Evolutionary conservation across 2,888 invertebrate species (phyloP).

Genomic region (Thereva unica): DNA sequence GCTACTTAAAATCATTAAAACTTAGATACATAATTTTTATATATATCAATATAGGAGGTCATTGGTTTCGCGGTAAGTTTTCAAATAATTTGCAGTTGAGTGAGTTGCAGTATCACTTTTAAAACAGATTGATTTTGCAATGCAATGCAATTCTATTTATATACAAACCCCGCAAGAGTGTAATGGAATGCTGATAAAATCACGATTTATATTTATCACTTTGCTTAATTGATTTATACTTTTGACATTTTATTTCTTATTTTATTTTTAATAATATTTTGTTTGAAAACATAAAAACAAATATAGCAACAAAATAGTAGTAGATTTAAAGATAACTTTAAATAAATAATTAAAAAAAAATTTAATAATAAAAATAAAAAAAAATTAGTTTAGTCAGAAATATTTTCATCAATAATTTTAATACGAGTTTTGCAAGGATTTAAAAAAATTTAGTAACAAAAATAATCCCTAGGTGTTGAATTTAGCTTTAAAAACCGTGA

Average conservation of each 20-base stretch:
- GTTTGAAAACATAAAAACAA: no score
- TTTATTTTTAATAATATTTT: neutral
- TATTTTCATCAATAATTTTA: no score
- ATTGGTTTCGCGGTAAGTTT: conserved; percentile 49
- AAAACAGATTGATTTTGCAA: conserved; percentile 25
- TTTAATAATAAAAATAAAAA: no score
- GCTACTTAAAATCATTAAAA: conserved; percentile 35
- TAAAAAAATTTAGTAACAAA: no score
- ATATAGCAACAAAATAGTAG: no score
- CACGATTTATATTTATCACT: neutral
- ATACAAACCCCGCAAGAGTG: conserved; percentile 4
- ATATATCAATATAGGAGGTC: conserved; percentile 46
- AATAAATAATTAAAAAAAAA: no score
- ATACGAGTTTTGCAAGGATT: no score
- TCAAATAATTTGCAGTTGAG: conserved; percentile 2
- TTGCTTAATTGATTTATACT: conserved; percentile 1
- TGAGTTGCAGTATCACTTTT: conserved; percentile 28
- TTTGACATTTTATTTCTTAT: neutral
- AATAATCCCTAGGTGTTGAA: no score
- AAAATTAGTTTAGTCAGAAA: no score
- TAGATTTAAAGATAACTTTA: no score
- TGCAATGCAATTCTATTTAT: conserved; percentile 28
- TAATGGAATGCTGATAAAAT: conserved; percentile 22
- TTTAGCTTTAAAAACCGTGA: no score
- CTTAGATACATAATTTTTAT: conserved; percentile 9